Base-by-base conservation (phyloP, 2,888 invertebrate genomes). In the Napeogenes sylphis region DNA sequence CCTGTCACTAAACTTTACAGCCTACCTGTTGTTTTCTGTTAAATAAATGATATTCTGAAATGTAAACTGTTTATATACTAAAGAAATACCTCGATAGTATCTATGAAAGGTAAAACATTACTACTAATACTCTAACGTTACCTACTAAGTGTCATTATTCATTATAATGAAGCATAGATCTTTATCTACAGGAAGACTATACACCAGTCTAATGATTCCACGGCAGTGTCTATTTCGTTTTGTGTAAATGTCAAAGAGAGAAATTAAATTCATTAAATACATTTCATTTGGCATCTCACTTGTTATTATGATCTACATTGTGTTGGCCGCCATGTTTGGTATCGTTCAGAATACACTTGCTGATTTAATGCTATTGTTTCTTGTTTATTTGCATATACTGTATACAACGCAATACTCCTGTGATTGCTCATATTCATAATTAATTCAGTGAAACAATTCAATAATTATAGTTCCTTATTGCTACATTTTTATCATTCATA, bases 331-430 rank as follows among this genome's bases (percentile, higher is more conserved):
- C 82, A 73, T 84, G 77, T 84, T 83, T 79, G 81, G 82, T 77
- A 78, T 75, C 74, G 75, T 73, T 76, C 77, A 73, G 71, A 73
- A 79, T 81, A 77, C 75, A 71, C 75, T 69, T 68, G 74, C 71
- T 81, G 81, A 83, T 85, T 83, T 81, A 82, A 75, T 79, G 68
- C 75, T 70, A 81, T 81, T 82, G 80, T 82, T 74, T 64, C 65
- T 62, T 65, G 67, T 62, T 62, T 69, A 66, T 70, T 69, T 65
- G 64, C 67, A 65, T 68, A 68, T 55, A 67, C 58, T 62, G 55
- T 57, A 60, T 62, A 66, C 66, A 67, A 64, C 58, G 58, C 61
- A 54, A 58, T 63, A 51, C 63, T 59, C 61, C 59, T 45, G 38
- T 46, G 56, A 65, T 63, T 67, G 67, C 59, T 67, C 63, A 65